Base-by-base conservation (phyloP, 2,888 invertebrate genomes). In the Cheilosia scutellata region DNA sequence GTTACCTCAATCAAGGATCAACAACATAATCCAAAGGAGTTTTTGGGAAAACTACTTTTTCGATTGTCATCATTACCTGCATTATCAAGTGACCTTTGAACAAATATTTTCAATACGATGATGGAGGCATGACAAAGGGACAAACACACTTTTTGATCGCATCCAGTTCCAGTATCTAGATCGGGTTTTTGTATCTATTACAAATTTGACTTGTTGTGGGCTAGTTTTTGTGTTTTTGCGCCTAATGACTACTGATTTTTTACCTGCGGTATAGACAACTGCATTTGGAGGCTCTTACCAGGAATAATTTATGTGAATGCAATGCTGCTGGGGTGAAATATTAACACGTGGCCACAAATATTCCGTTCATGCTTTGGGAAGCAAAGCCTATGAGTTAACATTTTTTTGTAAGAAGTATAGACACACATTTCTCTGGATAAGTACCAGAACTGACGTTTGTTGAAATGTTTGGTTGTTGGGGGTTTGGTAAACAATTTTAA, bases 31-130 rank as follows among this genome's bases (percentile, higher is more conserved):
- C 42, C 33, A 20, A n/a, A n/a, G 33, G 37, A 57, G 47, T n/a
- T 49, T 77, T 78, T 63, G 6, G 16, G 37, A 4, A 20, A 51
- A 51, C 9, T 13, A 44, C 16, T 29, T 20, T 44, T 51, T 51
- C 58, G 27, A 11, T 25, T 63, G 37, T 53, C 44, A 65, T 68
- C 72, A 78, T 78, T 68, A 33, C 4, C 31, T 71, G 71, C 79
- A 84, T 80, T 79, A 84, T 66, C 62, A 70, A 65, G 37, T 79
- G 79, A 65, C 63, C 79, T 57, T 25, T 44, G 60, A 75, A 37
- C 37, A 37, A 65, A 29, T 57, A 53, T 49, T 65, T 42, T 63
- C n/a, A 13, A 20, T 13, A n/a, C n/a, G 53, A 68, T 63, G 75
- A 75, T 37, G 55, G 57, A 25, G 37, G 51, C 44, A 68, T 44